Percentiles rank a stretch among this genome's conserved stretches.
phyloP scores from a whole-genome alignment of 1,140 invertebrate genomes.

The Bombus balteatus region DNA sequence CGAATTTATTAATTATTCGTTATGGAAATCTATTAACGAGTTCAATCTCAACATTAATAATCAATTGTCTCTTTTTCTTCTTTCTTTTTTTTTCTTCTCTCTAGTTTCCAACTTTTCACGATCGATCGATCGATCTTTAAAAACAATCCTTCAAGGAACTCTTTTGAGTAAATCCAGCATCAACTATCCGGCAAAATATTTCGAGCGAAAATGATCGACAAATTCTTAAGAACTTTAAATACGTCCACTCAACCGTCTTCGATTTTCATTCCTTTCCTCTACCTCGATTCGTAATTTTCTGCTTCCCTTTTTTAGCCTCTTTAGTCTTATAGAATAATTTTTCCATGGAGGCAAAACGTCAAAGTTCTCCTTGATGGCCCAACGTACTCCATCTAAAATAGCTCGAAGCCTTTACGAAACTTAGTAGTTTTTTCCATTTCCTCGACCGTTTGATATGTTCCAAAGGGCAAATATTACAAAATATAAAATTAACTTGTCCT shows the following conservation, averaged over 20 bases:
- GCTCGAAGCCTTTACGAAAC: neutral
- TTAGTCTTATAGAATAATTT: neutral
- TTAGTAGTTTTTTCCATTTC: neutral
- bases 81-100: too few relatives aligned
- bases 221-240: constrained; percentile 10
- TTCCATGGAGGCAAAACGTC: neutral
- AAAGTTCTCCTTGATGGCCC: neutral
- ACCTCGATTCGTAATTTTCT: neutral
- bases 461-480: neutral
- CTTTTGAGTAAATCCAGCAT: neutral
- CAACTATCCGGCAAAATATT: neutral
- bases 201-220: neutral
- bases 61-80: neutral
- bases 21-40: neutral
- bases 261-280: neutral
- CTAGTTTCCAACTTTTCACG: neutral
- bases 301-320: neutral
- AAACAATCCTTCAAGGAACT: neutral
- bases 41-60: neutral
- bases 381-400: neutral
- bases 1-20: constrained; percentile 2
- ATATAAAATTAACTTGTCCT: neutral
- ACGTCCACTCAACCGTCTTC: neutral
- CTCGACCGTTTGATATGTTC: too few relatives aligned
- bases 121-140: neutral